These are phyloP conservation scores for Acanthiza pusilla DNA, from an alignment of 2,797 vertebrate species.

Conservation along the genomic window DNA sequence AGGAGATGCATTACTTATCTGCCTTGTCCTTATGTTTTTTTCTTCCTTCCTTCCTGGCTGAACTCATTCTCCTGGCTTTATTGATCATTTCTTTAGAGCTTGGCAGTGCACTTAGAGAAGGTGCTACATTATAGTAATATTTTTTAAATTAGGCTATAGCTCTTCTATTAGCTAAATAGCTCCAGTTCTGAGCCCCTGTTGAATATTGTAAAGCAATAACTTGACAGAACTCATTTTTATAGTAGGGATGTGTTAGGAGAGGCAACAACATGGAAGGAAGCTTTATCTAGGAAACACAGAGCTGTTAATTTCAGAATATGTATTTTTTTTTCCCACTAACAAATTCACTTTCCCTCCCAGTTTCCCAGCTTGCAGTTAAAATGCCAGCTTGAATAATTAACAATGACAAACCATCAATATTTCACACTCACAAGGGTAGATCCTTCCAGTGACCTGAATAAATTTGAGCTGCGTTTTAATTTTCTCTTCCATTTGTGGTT, in stretches of 20 bases:
- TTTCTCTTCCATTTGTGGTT: slow-evolving; percentile 39
- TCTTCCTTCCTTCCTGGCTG: not conserved
- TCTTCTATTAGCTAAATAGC: not conserved
- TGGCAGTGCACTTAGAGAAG: not conserved
- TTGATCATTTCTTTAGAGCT: not conserved
- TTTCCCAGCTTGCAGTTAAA: slow-evolving; percentile 35
- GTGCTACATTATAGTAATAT: not conserved
- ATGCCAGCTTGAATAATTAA: slow-evolving; percentile 71
- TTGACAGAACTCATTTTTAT: not conserved
- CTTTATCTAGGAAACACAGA: slow-evolving; percentile 26
- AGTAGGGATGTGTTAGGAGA: not conserved
- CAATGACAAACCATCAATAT: slow-evolving; percentile 71
- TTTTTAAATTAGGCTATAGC: not conserved
- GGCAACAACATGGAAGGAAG: not conserved
- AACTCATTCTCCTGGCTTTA: not conserved
- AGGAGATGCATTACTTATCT: not conserved
- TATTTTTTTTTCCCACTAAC: not conserved
- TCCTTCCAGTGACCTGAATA: slow-evolving; percentile 47
- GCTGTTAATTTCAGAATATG: slow-evolving; percentile 4
- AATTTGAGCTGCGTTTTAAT: slow-evolving; percentile 29
- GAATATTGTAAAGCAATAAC: not conserved
- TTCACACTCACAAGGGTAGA: slow-evolving; percentile 54
- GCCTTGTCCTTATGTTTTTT: not conserved
- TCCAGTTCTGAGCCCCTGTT: not conserved
- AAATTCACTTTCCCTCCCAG: not conserved